Evolutionary conservation across 1,140 invertebrate species (phyloP).

Genomic region (Magallana gigas): DNA sequence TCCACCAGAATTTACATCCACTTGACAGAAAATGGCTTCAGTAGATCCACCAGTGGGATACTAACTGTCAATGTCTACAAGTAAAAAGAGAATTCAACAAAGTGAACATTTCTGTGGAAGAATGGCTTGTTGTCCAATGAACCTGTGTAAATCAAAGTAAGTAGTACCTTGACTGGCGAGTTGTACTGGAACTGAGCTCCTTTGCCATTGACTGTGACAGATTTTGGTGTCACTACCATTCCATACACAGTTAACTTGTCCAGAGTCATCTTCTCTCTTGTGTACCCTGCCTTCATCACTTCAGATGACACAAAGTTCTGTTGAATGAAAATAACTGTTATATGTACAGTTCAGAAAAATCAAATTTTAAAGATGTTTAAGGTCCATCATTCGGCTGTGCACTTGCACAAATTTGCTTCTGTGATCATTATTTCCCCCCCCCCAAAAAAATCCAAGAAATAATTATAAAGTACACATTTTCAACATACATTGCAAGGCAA

Average conservation of each 20-base stretch:
- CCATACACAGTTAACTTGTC: not conserved
- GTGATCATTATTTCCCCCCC: too few relatives aligned
- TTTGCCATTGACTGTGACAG: not conserved
- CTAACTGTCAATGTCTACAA: not conserved
- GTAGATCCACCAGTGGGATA: not conserved
- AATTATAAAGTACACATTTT: too few relatives aligned
- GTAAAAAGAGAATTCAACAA: not conserved
- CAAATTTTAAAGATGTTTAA: not conserved
- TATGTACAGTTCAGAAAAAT: not conserved
- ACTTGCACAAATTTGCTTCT: too few relatives aligned
- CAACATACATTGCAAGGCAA: too few relatives aligned
- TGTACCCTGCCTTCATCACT: conserved; percentile 30
- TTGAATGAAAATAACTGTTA: not conserved
- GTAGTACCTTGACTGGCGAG: conserved; percentile 2
- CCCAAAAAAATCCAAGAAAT: too few relatives aligned
- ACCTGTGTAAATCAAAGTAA: too few relatives aligned
- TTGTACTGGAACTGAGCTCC: not conserved
- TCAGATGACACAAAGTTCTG: not conserved
- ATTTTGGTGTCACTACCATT: not conserved
- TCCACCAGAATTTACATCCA: not conserved
- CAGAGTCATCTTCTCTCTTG: not conserved
- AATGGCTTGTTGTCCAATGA: too few relatives aligned
- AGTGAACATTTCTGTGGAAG: too few relatives aligned
- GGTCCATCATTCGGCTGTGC: too few relatives aligned
- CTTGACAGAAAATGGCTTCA: conserved; percentile 17